phyloP scores from a whole-genome alignment of 2,888 invertebrate species.

The Rhagonycha fulva region DNA sequence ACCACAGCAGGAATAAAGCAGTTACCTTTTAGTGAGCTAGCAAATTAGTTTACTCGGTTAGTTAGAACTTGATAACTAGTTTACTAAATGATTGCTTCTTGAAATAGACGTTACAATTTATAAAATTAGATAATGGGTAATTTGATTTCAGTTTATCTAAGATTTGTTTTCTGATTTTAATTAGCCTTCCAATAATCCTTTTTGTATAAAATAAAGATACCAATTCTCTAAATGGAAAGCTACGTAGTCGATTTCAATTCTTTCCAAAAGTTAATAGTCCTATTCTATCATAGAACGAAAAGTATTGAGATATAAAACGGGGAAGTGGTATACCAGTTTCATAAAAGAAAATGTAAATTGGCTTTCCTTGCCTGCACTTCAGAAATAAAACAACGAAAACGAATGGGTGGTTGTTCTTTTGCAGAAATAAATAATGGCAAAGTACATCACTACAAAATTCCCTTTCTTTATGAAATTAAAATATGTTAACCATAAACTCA shows the following conservation, averaged over 20 bases:
- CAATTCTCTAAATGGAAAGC: neutral
- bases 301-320: neutral
- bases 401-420: neutral
- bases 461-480: neutral
- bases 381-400: neutral
- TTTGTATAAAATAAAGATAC: neutral
- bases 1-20: neutral
- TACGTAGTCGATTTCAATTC: neutral
- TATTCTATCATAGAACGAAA: neutral
- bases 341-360: neutral
- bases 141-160: neutral
- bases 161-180: neutral
- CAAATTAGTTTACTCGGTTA: slow-evolving; percentile 17
- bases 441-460: neutral
- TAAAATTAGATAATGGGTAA: neutral
- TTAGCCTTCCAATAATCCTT: neutral
- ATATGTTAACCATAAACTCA: neutral
- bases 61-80: slow-evolving; percentile 18
- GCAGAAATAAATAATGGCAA: neutral
- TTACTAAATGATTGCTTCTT: slow-evolving; percentile 9
- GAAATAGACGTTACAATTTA: neutral
- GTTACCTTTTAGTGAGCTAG: slow-evolving; percentile 1
- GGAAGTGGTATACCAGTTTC: neutral
- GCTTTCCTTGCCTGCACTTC: neutral
- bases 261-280: neutral